These are phyloP conservation scores for Alligator mississippiensis DNA, from an alignment of 2,113 vertebrate genomes.

Conservation along the genomic window DNA sequence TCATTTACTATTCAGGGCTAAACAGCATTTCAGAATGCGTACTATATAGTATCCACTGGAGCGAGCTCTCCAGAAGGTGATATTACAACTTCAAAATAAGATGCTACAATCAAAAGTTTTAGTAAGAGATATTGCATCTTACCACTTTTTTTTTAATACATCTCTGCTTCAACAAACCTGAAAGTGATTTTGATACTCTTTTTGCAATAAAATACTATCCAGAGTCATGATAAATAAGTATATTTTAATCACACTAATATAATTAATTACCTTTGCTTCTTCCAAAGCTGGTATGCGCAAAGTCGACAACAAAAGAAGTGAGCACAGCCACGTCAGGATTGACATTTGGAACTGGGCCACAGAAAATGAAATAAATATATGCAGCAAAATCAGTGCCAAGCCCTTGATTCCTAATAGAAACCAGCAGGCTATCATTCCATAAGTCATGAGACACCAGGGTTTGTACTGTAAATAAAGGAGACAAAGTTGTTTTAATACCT, in stretches of 20 bases:
- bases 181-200: neutral
- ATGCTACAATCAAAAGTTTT: neutral
- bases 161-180: neutral
- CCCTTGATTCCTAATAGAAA: slow-evolving; percentile 87
- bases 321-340: slow-evolving; percentile 85
- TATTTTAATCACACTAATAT: neutral
- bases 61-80: neutral
- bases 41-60: neutral
- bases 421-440: slow-evolving; percentile 88
- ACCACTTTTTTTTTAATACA: neutral
- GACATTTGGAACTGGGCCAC: slow-evolving; percentile 87
- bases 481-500: neutral
- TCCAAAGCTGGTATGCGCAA: slow-evolving; percentile 85
- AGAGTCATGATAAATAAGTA: neutral
- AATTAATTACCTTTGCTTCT: slow-evolving; percentile 87
- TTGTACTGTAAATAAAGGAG: slow-evolving; percentile 79
- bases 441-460: slow-evolving; percentile 82
- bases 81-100: neutral
- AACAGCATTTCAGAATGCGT: neutral
- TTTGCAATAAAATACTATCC: neutral
- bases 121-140: neutral
- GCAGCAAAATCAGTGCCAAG: slow-evolving; percentile 83
- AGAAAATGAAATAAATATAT: slow-evolving; percentile 84
- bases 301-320: slow-evolving; percentile 86
- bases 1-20: neutral